Base-by-base conservation (phyloP, 2,888 invertebrate genomes). In the Gibbula magus region DNA sequence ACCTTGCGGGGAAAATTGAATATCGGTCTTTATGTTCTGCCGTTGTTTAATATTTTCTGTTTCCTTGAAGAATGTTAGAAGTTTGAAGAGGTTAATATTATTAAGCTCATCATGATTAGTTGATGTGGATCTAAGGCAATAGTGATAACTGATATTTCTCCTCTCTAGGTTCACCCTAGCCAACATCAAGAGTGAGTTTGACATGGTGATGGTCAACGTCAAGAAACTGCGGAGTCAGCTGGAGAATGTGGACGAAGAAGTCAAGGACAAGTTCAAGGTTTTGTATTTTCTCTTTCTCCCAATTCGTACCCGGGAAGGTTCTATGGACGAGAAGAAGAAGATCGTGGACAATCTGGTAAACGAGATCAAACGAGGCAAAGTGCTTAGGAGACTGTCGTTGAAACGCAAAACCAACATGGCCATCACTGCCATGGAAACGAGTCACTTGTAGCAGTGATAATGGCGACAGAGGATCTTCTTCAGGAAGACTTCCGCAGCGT, bases 181-280 rank as follows among this genome's bases (percentile, higher is more conserved):
- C 87, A 97, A 97, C 92, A 94, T 98, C 32, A 96, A 95, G 89
- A 96, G 96, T 88, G 98, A 99, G 93, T 97, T 98, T 87, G 96
- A 95, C 87, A 95, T 96, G 2, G 93, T 99, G 84, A 96, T 96
- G 84, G 94, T 94, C 35, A 95, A 97, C 90, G 96, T 98, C 66
- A 95, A 95, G 81, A 96, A 96, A 89, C 95, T 98, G 53, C 95
- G 95, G 89, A 95, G 95, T 86, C 97, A 97, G 93, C 96, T 97
- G 79, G 96, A 87, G 96, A 83, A 95, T 78, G 95, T 96, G 0
- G 96, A 97, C 90, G 93, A 93, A n/a, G 98, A 98, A 89, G 96
- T 98, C 73, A 96, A 96, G 91, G 94, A 95, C 2, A 98, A 98
- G 93, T 98, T 98, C 96, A 95, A 95, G 22, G 96, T 96, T 84